Evolutionary conservation across 2,888 invertebrate species (phyloP).

Genomic region (Hipparchia semele): DNA sequence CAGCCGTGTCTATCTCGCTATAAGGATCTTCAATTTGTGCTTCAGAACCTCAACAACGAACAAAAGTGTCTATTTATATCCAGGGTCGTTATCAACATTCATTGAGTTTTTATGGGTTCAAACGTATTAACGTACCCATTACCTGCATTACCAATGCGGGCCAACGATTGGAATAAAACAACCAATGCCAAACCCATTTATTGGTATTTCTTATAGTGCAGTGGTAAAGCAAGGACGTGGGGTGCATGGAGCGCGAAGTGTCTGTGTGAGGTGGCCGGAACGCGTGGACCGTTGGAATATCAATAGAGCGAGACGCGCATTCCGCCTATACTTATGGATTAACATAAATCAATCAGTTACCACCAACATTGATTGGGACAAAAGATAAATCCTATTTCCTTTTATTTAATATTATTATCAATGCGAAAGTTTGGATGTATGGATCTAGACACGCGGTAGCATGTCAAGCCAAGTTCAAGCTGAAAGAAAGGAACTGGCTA

Average conservation of each 20-base stretch:
- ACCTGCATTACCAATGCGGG: slow-evolving; percentile 15
- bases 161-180: slow-evolving; percentile 21
- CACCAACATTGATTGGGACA: background rate
- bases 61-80: slow-evolving; percentile 1
- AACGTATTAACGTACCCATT: slow-evolving; percentile 6
- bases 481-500: no score
- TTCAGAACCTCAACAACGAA: background rate
- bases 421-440: no score
- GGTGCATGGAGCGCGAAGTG: slow-evolving; percentile 37
- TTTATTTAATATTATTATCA: no score
- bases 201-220: slow-evolving; percentile 23
- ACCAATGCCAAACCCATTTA: slow-evolving; percentile 20
- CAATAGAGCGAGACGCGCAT: slow-evolving; percentile 13
- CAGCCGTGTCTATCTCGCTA: no score
- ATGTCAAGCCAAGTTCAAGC: no score
- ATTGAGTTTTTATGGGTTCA: slow-evolving; percentile 16
- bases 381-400: background rate
- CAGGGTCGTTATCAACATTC: slow-evolving; percentile 16
- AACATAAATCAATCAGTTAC: slow-evolving; percentile 5
- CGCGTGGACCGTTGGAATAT: slow-evolving; percentile 23
- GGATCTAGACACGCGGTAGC: no score
- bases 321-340: slow-evolving; percentile 20
- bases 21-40: no score
- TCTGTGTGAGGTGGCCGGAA: slow-evolving; percentile 39
- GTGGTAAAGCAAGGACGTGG: slow-evolving; percentile 33